A percentile compares a stretch with the other conserved stretches of the same genome.
Evolutionary conservation across 2,113 vertebrate genomes (phyloP).

Genomic region (Morone saxatilis): DNA sequence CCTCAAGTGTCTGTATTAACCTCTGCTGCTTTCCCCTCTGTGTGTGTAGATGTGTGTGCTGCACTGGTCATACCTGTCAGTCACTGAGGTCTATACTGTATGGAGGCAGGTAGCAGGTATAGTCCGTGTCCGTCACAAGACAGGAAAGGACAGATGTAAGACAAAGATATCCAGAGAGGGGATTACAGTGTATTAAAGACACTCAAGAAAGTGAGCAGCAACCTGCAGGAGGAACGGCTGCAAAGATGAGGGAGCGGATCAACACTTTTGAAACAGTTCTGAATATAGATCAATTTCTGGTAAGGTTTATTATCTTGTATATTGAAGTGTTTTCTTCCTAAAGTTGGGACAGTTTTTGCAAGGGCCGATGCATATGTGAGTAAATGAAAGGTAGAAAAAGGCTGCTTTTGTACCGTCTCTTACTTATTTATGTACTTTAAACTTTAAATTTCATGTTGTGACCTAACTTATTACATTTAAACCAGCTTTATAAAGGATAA

Average conservation of each 20-base stretch:
- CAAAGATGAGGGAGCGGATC: conserved; percentile 80
- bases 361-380: neutral
- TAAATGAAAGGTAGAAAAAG: neutral
- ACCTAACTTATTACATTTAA: neutral
- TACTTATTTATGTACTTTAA: neutral
- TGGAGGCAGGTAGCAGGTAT: conserved; percentile 71
- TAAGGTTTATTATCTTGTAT: conserved; percentile 64
- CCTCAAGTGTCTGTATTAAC: conserved; percentile 75
- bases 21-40: conserved; percentile 34
- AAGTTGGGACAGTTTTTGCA: neutral
- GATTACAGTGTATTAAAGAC: conserved; percentile 30
- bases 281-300: conserved; percentile 85
- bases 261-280: conserved; percentile 84
- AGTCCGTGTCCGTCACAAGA: conserved; percentile 63
- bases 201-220: conserved; percentile 26
- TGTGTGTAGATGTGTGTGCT: conserved; percentile 26
- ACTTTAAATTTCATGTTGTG: neutral
- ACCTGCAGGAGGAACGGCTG: conserved; percentile 32
- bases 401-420: neutral
- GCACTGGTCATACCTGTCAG: conserved; percentile 55
- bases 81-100: conserved; percentile 52
- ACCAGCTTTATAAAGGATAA: neutral
- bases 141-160: conserved; percentile 65
- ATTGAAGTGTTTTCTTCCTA: neutral
- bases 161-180: conserved; percentile 46